Conservation (phyloP, 1,140 invertebrate genomes). For the Leptonema lineaticorne region DNA sequence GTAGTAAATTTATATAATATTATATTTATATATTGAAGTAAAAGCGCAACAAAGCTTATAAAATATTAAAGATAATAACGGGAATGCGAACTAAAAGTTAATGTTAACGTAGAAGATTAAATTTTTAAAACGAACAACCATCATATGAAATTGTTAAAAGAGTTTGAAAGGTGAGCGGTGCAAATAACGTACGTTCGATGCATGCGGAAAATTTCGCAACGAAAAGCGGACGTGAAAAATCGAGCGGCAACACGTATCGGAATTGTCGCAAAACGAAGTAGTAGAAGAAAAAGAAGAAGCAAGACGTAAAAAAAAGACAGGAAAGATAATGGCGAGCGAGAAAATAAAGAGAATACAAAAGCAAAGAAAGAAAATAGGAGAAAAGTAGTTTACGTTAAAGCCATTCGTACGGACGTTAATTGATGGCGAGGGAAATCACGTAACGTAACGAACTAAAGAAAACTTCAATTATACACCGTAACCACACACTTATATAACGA, state of each 20-base stretch:
- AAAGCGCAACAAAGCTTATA: too few species aligned
- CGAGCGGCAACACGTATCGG: conserved; percentile 1
- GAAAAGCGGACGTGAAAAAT: not conserved
- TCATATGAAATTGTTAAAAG: too few species aligned
- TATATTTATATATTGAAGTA: too few species aligned
- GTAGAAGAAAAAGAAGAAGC: not conserved
- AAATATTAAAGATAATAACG: too few species aligned
- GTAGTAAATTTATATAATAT: too few species aligned
- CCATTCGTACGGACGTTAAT: conserved; percentile 8
- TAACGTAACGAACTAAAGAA: not conserved
- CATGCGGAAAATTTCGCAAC: not conserved
- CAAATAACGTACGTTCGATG: not conserved
- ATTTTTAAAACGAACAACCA: too few species aligned
- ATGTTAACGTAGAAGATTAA: too few species aligned
- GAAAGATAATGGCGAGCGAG: not conserved
- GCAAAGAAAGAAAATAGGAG: not conserved
- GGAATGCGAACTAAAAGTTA: too few species aligned
- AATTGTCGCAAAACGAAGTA: conserved; percentile 3
- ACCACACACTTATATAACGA: not conserved
- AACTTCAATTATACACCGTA: not conserved
- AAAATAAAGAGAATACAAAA: not conserved
- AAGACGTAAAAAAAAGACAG: not conserved
- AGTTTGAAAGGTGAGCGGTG: too few species aligned
- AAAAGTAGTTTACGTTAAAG: not conserved
- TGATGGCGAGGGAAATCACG: conserved; percentile 14